Evolutionary conservation across 2,888 invertebrate species (phyloP).

Genomic region (Zygogramma bicolorata): DNA sequence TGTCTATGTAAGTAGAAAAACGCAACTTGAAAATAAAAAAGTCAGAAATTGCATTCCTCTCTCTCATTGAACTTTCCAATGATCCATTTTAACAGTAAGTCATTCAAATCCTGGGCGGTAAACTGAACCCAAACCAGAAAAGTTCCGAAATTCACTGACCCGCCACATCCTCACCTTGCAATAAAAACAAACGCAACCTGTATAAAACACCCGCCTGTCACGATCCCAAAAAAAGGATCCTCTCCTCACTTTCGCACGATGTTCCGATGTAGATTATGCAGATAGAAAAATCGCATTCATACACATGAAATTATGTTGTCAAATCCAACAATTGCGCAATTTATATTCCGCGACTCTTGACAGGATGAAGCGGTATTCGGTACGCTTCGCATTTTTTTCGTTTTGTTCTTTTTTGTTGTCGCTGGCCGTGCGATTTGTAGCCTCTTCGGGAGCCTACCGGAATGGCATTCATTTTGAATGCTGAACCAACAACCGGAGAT

Average conservation of each 20-base stretch:
- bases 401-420: conserved; percentile 17
- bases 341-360: conserved; percentile 28
- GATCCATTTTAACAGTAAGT: too few relatives aligned
- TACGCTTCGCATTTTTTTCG: conserved; percentile 25
- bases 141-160: background rate
- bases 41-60: too few relatives aligned
- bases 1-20: too few relatives aligned
- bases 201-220: background rate
- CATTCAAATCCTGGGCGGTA: too few relatives aligned
- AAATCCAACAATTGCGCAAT: conserved; percentile 30
- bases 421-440: conserved; percentile 3
- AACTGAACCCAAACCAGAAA: background rate
- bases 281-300: conserved; percentile 9
- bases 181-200: background rate
- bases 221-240: background rate
- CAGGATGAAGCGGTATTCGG: conserved; percentile 30
- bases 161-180: background rate
- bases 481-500: background rate
- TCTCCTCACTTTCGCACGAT: background rate
- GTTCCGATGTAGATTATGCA: background rate
- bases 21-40: too few relatives aligned
- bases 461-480: conserved; percentile 7
- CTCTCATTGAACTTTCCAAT: too few relatives aligned
- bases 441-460: background rate
- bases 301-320: conserved; percentile 37